A percentile compares a stretch with the other conserved stretches of the same genome.
phyloP scores from a whole-genome alignment of 2,888 invertebrate species.

The Lasioglossum oenotherae region DNA sequence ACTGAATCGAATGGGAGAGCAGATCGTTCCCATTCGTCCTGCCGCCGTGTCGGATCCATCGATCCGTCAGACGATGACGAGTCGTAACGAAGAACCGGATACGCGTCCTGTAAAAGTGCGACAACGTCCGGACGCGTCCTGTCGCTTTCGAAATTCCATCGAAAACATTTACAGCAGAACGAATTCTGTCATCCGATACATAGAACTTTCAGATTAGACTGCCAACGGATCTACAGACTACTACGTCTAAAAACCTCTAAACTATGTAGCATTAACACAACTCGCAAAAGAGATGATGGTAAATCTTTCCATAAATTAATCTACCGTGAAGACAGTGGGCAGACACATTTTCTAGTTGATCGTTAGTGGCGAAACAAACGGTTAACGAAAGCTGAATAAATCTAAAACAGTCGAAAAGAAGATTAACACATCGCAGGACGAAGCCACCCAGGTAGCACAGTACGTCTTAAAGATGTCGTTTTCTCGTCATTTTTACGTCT shows the following conservation, averaged over 20 bases:
- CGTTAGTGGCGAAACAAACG: background rate
- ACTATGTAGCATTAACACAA: background rate
- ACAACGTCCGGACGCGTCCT: background rate
- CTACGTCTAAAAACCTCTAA: background rate
- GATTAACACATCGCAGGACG: background rate
- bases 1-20: background rate
- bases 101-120: background rate
- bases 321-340: background rate
- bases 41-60: background rate
- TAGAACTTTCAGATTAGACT: background rate
- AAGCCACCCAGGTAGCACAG: too few relatives aligned
- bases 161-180: background rate
- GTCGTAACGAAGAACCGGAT: background rate
- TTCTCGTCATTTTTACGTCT: too few relatives aligned
- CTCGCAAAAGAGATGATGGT: background rate
- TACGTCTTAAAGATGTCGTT: too few relatives aligned
- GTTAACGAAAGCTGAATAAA: background rate
- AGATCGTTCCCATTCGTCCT: background rate
- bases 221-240: background rate
- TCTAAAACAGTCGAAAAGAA: background rate
- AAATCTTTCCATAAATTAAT: background rate
- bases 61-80: background rate
- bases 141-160: background rate
- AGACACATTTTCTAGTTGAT: background rate
- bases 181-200: background rate